Base-by-base conservation (phyloP, 2,888 invertebrate species). In the Cantharis rustica region DNA sequence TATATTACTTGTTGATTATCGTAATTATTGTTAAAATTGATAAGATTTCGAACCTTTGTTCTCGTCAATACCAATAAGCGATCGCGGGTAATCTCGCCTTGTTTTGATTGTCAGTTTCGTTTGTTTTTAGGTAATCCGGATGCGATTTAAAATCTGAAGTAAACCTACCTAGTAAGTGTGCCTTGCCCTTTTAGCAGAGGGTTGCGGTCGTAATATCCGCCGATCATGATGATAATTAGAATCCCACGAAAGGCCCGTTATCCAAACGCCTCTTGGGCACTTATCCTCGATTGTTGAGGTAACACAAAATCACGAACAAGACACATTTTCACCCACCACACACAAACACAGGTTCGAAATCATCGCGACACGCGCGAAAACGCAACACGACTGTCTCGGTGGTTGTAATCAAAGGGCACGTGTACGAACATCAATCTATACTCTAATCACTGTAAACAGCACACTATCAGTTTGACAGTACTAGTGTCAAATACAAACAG, bases 141-240 rank as follows among this genome's bases (percentile, higher is more conserved):
- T n/a, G n/a, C 7, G 47, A 7, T 47, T 7, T 47, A n/a, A 31
- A 31, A 13, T 47, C n/a, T 47, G 20, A 9, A n/a, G 1, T 20
- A 20, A 16, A 66, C 64, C 11, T 85, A 91, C 91, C 91, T 91
- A 84, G 90, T 89, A 84, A 90, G 87, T 79, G 90, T 91, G 85
- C 91, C 91, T 47, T 47, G 47, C 47, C 47, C 47, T 88, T 91
- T 91, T 84, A 91, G 89, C 82, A 91, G 87, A 82, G 91, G 91
- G 88, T 91, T 91, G 83, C 90, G 89, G 83, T 90, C 90, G 87
- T 90, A 90, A 86, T 90, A 91, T 84, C 90, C 89, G 80, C 90
- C 89, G 86, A 88, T 86, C 88, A 88, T 88, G 82, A 81, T 86
- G 74, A 26, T 68, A 23, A 75, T 74, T 74, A 27, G 69, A 68